phyloP scores from a whole-genome alignment of 2,797 vertebrate species.

The Scomberomorus guttatus region DNA sequence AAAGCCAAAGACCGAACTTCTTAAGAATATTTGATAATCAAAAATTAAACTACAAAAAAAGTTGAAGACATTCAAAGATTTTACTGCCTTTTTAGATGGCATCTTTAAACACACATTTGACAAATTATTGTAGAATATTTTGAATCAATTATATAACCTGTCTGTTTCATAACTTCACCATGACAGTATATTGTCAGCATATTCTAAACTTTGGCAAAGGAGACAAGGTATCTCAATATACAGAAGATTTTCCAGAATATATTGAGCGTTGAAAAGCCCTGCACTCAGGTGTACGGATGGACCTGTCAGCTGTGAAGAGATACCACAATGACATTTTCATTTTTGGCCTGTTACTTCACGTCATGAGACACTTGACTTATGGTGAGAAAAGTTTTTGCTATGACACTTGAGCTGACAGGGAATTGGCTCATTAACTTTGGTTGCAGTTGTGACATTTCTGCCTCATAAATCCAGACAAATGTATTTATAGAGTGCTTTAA shows the following conservation, averaged over 20 bases:
- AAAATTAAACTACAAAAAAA: slow-evolving; percentile 4
- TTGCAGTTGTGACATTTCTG: slow-evolving; percentile 65
- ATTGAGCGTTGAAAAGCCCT: slow-evolving; percentile 47
- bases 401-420: slow-evolving; percentile 65
- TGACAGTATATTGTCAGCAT: slow-evolving; percentile 53
- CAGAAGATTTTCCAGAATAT: slow-evolving; percentile 46
- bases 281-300: slow-evolving; percentile 53
- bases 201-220: slow-evolving; percentile 55
- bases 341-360: slow-evolving; percentile 64
- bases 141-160: slow-evolving; percentile 26
- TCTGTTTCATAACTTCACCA: slow-evolving; percentile 2
- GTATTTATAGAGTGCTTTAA: slow-evolving; percentile 61
- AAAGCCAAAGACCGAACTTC: background rate
- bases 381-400: slow-evolving; percentile 33
- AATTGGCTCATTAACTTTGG: slow-evolving; percentile 72
- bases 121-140: background rate
- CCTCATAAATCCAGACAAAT: slow-evolving; percentile 59
- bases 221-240: slow-evolving; percentile 40
- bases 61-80: background rate
- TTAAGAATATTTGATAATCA: background rate
- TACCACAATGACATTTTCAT: slow-evolving; percentile 71
- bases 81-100: background rate
- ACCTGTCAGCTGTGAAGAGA: slow-evolving; percentile 69
- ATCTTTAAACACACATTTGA: slow-evolving; percentile 14
- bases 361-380: slow-evolving; percentile 68